Conservation (phyloP, 2,797 vertebrate genomes). For the Muscicapa striata region DNA sequence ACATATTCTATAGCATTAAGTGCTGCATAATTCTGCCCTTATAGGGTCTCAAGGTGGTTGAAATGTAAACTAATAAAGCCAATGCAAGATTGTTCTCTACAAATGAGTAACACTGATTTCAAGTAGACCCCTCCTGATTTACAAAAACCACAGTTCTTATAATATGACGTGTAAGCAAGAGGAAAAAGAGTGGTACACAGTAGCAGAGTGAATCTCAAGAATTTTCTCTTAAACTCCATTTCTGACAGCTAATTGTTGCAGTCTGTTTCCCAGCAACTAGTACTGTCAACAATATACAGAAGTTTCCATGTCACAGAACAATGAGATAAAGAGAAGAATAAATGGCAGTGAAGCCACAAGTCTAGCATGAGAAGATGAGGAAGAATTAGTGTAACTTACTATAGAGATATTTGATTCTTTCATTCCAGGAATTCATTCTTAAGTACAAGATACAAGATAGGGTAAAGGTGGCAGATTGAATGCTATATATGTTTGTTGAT, state of each 20-base stretch:
- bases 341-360: not conserved
- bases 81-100: not conserved
- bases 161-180: not conserved
- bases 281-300: not conserved
- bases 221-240: not conserved
- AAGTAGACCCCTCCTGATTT: not conserved
- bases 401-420: not conserved
- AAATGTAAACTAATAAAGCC: not conserved
- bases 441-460: not conserved
- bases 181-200: not conserved
- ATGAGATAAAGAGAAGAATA: not conserved
- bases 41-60: not conserved
- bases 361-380: not conserved
- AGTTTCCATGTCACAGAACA: not conserved
- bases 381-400: not conserved
- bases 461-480: not conserved
- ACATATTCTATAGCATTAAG: not conserved
- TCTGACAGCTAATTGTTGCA: not conserved
- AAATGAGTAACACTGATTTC: not conserved
- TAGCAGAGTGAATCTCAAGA: not conserved
- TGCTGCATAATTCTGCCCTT: not conserved
- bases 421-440: not conserved
- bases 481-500: not conserved
- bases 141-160: not conserved
- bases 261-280: not conserved